A percentile compares a stretch with the other conserved stretches of the same genome.
phyloP scores from a whole-genome alignment of 92 coral and sea anemone species.

The Zoanthus sociatus region DNA sequence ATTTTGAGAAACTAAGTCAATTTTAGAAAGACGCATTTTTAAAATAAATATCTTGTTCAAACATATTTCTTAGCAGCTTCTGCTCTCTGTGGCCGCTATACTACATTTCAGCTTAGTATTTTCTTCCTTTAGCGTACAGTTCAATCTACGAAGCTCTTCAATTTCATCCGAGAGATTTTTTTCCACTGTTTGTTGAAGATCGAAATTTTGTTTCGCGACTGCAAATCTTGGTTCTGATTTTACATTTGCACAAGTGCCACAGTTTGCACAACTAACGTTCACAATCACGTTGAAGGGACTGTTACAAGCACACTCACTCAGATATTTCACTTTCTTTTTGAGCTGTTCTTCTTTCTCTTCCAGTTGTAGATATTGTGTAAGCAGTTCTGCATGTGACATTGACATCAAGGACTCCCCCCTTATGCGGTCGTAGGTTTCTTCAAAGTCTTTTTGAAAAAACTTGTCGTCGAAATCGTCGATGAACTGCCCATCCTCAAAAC shows the following conservation, averaged over 20 bases:
- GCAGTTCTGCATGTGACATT: slow-evolving; percentile 81
- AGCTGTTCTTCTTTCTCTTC: slow-evolving; percentile 82
- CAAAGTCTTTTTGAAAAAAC: slow-evolving; percentile 86
- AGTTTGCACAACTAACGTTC: slow-evolving; percentile 38
- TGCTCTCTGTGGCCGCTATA: slow-evolving; percentile 23
- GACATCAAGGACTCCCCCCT: slow-evolving; percentile 82
- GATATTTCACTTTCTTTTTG: slow-evolving; percentile 26
- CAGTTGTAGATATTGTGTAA: slow-evolving; percentile 66
- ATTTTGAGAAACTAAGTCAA: background rate
- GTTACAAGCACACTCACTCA: slow-evolving; percentile 27
- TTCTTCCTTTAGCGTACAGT: slow-evolving; percentile 77
- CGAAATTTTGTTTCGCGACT: background rate
- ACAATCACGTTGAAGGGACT: slow-evolving; percentile 42
- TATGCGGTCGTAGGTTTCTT: slow-evolving; percentile 81
- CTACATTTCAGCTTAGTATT: slow-evolving; percentile 74
- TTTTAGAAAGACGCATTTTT: background rate
- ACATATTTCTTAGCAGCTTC: slow-evolving; percentile 26
- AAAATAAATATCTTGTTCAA: background rate
- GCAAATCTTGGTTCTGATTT: slow-evolving; percentile 29
- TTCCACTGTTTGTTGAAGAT: slow-evolving; percentile 10
- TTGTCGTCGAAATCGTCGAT: slow-evolving; percentile 77
- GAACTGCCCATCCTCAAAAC: slow-evolving; percentile 62
- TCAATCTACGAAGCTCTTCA: slow-evolving; percentile 75
- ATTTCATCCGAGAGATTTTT: slow-evolving; percentile 64
- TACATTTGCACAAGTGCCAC: slow-evolving; percentile 49